Percentiles rank a stretch among this genome's conserved stretches.
Conservation (phyloP, 2,113 vertebrate genomes). For the Gorsachius goisagi region DNA sequence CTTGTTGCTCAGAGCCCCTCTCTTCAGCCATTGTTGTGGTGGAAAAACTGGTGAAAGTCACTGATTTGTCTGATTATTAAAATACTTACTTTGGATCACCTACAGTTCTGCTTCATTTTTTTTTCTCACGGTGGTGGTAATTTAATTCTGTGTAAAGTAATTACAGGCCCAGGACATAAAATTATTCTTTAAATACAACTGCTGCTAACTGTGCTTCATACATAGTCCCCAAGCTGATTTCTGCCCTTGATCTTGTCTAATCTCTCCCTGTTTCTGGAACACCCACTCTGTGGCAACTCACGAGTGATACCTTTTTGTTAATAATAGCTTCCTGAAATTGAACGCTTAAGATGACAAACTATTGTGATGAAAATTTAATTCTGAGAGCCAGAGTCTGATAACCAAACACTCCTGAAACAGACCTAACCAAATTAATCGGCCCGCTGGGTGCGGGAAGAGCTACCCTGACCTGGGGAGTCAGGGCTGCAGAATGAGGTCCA, state of each 20-base stretch:
- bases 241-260: background rate
- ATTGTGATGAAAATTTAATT: background rate
- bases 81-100: background rate
- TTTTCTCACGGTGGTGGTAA: background rate
- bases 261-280: background rate
- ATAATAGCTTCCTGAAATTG: background rate
- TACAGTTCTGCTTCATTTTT: background rate
- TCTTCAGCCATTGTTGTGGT: background rate
- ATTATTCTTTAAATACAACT: conserved; percentile 14
- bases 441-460: background rate
- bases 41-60: background rate
- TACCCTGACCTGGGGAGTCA: background rate
- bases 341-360: background rate
- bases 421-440: background rate
- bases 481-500: background rate
- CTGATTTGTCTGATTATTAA: background rate
- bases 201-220: background rate
- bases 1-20: background rate
- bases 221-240: background rate
- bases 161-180: conserved; percentile 14
- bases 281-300: background rate
- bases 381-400: background rate
- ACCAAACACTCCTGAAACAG: background rate
- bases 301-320: background rate
- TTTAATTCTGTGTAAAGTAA: conserved; percentile 36